Percentiles rank a stretch among this genome's conserved stretches.
Evolutionary conservation across 2,113 vertebrate genomes (phyloP).

Genomic region (Sander lucioperca): DNA sequence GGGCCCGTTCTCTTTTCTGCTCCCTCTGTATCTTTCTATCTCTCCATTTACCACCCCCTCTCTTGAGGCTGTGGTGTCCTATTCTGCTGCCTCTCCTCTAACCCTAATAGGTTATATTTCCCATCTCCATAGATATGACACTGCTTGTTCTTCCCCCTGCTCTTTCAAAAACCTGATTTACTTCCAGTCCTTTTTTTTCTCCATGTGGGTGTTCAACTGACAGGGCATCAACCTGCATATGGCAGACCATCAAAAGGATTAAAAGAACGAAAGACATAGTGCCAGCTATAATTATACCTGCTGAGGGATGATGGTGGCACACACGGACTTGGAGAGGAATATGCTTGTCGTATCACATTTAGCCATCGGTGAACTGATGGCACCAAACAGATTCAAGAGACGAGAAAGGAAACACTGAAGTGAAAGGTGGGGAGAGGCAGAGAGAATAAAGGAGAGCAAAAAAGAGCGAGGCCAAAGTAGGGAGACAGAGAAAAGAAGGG

Average conservation of each 20-base stretch:
- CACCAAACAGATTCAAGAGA: slow-evolving; percentile 43
- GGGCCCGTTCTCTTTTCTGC: slow-evolving; percentile 10
- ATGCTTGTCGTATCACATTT: slow-evolving; percentile 75
- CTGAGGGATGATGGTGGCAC: slow-evolving; percentile 53
- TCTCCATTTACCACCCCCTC: slow-evolving; percentile 26
- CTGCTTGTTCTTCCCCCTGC: not conserved
- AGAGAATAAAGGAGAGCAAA: slow-evolving; percentile 12
- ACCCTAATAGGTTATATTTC: slow-evolving; percentile 48
- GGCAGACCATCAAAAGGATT: slow-evolving; percentile 62
- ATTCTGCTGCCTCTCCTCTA: slow-evolving; percentile 32
- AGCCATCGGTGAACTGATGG: slow-evolving; percentile 43
- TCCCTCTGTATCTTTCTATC: slow-evolving; percentile 29
- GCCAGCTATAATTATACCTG: slow-evolving; percentile 66
- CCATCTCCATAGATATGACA: slow-evolving; percentile 25
- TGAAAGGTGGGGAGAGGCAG: slow-evolving; percentile 24
- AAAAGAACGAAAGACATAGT: slow-evolving; percentile 26
- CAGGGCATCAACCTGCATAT: slow-evolving; percentile 41
- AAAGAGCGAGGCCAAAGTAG: not conserved
- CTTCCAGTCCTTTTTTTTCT: not conserved
- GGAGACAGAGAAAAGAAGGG: slow-evolving; percentile 24
- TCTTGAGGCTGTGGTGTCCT: slow-evolving; percentile 29
- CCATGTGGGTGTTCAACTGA: slow-evolving; percentile 15
- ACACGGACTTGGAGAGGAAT: slow-evolving; percentile 57
- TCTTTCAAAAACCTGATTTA: slow-evolving; percentile 35
- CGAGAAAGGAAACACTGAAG: not conserved